Percentiles rank a stretch among this genome's conserved stretches.
Conservation (phyloP, 2,888 invertebrate species). For the Uloborus plumipes region DNA sequence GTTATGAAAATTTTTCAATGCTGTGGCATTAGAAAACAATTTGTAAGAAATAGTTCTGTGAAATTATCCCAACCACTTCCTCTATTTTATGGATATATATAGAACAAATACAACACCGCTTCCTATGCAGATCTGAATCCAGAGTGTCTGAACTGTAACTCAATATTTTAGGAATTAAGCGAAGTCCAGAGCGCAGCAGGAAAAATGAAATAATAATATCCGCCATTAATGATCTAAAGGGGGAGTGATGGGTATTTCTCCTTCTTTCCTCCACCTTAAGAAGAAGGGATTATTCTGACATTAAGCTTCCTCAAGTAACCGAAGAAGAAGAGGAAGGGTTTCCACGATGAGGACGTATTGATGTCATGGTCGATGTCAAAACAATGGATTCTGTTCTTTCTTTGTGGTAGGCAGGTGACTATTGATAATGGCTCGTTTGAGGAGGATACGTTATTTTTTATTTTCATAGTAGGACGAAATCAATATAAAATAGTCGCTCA, state of each 20-base stretch:
- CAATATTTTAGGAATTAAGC: constrained; percentile 59
- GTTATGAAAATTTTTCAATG: too few species aligned
- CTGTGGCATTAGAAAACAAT: too few species aligned
- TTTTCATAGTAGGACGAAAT: too few species aligned
- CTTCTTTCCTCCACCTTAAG: constrained; percentile 13
- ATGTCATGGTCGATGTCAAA: constrained; percentile 54
- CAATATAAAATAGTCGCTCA: too few species aligned
- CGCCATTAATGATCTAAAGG: constrained; percentile 54
- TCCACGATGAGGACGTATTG: constrained; percentile 48
- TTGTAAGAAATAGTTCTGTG: too few species aligned
- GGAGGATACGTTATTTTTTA: too few species aligned
- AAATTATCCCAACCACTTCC: too few species aligned
- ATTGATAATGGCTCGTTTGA: too few species aligned
- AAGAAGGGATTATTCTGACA: constrained; percentile 56
- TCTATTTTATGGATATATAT: too few species aligned
- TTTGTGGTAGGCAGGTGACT: too few species aligned
- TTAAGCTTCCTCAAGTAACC: constrained; percentile 47
- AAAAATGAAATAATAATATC: constrained; percentile 61
- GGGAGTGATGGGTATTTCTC: constrained; percentile 31
- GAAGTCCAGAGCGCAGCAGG: constrained; percentile 39
- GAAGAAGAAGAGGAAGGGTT: constrained; percentile 31
- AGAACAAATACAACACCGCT: too few species aligned
- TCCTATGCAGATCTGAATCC: constrained; percentile 5
- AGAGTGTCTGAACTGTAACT: constrained; percentile 39
- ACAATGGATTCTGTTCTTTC: constrained; percentile 45